Evolutionary conservation across 2,888 invertebrate genomes (phyloP).

Genomic region (Nemoura dubitans): DNA sequence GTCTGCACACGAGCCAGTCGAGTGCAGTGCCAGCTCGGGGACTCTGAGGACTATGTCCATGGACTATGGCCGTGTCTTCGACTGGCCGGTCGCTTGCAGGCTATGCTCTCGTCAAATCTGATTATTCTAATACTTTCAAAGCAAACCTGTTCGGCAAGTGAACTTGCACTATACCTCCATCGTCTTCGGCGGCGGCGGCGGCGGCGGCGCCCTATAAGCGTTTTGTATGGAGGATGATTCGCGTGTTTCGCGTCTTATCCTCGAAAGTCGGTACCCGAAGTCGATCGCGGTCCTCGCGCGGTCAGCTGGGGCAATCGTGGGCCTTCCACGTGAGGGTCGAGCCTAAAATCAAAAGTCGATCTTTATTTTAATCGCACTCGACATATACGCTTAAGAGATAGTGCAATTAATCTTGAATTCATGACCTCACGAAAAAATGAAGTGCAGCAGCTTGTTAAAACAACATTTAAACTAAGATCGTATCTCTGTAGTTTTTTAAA

Average conservation of each 20-base stretch:
- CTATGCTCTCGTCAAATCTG: neutral
- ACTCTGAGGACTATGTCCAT: too few species aligned
- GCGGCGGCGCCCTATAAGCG: neutral
- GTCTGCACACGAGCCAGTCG: too few species aligned
- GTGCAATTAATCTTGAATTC: neutral
- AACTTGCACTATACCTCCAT: neutral
- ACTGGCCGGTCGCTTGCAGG: too few species aligned
- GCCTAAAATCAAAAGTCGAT: neutral
- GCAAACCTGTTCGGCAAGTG: conserved; percentile 12
- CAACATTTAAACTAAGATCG: neutral
- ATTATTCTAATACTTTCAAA: neutral
- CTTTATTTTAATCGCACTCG: neutral
- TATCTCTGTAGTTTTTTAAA: neutral
- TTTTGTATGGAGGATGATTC: neutral
- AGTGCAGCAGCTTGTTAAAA: neutral
- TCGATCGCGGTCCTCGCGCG: too few species aligned
- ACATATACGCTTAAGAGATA: neutral
- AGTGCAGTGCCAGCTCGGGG: too few species aligned
- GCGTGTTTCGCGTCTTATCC: neutral
- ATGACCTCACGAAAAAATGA: neutral
- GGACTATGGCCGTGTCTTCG: too few species aligned
- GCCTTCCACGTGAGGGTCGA: too few species aligned
- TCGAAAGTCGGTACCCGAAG: too few species aligned
- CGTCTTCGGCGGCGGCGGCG: neutral
- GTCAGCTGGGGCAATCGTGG: too few species aligned